Evolutionary conservation across 2,113 vertebrate species (phyloP).

Genomic region (Ranitomeya variabilis): DNA sequence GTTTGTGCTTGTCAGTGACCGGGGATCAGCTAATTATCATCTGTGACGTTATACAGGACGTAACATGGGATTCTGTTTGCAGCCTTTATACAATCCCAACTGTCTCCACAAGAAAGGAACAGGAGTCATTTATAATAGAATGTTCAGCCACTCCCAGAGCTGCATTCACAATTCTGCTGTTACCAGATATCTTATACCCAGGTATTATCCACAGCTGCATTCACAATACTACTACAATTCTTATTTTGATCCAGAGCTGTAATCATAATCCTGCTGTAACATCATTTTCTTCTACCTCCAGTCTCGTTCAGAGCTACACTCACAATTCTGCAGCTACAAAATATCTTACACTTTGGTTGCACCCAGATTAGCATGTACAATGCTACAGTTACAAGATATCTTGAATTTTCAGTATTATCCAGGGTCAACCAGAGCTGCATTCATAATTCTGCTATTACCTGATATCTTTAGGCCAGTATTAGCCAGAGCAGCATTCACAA

Average conservation of each 20-base stretch:
- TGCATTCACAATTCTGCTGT: neutral
- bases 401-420: neutral
- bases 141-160: neutral
- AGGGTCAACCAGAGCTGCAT: neutral
- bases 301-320: neutral
- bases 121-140: too few relatives aligned
- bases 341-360: neutral
- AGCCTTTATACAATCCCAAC: too few relatives aligned
- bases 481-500: neutral
- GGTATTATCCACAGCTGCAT: neutral
- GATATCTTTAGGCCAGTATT: neutral
- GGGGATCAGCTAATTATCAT: too few relatives aligned
- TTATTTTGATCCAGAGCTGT: neutral
- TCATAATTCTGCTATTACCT: neutral
- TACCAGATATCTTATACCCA: neutral
- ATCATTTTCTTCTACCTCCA: neutral
- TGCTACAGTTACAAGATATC: neutral
- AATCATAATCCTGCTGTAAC: neutral
- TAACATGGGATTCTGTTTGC: too few relatives aligned
- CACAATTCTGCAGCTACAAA: neutral
- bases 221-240: too few relatives aligned
- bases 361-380: neutral
- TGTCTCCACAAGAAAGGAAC: too few relatives aligned
- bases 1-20: too few relatives aligned
- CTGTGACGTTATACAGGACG: too few relatives aligned